Percentiles rank a stretch among this genome's conserved stretches.
Evolutionary conservation across 2,888 invertebrate genomes (phyloP).

Genomic region (Smittia aterrima): DNA sequence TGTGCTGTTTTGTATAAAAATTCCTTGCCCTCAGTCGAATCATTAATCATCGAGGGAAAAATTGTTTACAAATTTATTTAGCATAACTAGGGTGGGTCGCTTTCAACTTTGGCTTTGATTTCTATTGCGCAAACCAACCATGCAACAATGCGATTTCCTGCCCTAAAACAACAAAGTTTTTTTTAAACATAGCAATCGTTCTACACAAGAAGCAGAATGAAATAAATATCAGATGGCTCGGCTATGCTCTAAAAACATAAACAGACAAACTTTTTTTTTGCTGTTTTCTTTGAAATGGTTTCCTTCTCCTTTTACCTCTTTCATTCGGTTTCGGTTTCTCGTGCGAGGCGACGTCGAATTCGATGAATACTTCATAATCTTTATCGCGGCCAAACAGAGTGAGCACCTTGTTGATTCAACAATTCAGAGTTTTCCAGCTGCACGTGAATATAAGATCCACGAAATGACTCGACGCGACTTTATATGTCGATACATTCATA

Average conservation of each 20-base stretch:
- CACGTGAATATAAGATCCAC: too few relatives aligned
- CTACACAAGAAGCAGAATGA: background rate
- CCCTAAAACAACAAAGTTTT: background rate
- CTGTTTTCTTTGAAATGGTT: background rate
- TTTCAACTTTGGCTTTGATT: background rate
- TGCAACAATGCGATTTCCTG: background rate
- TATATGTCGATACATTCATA: too few relatives aligned
- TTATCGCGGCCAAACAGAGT: background rate
- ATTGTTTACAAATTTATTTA: constrained; percentile 39
- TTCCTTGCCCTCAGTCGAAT: constrained; percentile 9
- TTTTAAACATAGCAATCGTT: background rate
- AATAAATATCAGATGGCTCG: background rate
- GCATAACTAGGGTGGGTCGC: constrained; percentile 8
- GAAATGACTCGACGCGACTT: too few relatives aligned
- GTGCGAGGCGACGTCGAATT: background rate
- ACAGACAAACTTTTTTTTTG: background rate
- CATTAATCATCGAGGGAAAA: constrained; percentile 39
- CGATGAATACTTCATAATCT: background rate
- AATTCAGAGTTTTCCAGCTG: too few relatives aligned
- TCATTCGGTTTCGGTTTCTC: background rate
- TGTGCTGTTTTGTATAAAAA: background rate
- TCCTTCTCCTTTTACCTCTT: background rate
- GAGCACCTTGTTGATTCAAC: too few relatives aligned
- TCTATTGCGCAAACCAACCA: background rate
- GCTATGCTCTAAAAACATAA: constrained; percentile 3